Base-by-base conservation (phyloP, 35 echinoderm and acorn worm species). In the Anneissia japonica region DNA sequence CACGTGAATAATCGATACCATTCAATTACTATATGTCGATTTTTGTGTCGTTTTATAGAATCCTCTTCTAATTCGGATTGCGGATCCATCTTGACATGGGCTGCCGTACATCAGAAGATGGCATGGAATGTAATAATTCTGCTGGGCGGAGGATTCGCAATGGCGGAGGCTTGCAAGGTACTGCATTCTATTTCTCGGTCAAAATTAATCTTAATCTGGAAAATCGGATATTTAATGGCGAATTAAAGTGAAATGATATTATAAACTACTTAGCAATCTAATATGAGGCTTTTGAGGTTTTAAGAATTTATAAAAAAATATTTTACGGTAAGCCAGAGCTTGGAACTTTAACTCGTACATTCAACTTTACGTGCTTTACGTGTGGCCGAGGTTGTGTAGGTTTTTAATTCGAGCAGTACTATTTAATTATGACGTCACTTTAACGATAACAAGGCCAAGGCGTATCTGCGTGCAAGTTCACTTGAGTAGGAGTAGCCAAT, bases 71-170 rank as follows among this genome's bases (percentile, higher is more conserved):
- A 16, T 0, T 10, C 11, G 11, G 35, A 36, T 9, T 38, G 37
- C 6, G 36, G 38, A 0, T 37, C 79, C 0, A 38, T 81, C n/a
- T 40, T 81, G 16, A 39, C 35, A 36, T 81, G 79, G 79, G 35
- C 35, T 26, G 38, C 79, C 2, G 79, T 81, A 0, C 35, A 81
- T 28, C 35, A 36, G 9, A 81, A 81, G 37, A 36, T 81, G 79
- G 35, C 79, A n/a, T 81, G 79, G 79, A 81, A 81, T 40, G 79
- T 81, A 10, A 39, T 81, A 4, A 81, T 81, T 26, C 79, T 81
- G 3, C 79, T 81, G 10, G 79, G 79, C 11, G 79, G 79, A 37
- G 79, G 79, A 0, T 81, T 81, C 36, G 79, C 79, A 38, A 37
- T 81, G 35, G 79, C 79, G 0, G 34, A 81, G 26, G 79, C 2